Evolutionary conservation across 2,113 vertebrate species (phyloP).

Genomic region (Saguinus imperator): DNA sequence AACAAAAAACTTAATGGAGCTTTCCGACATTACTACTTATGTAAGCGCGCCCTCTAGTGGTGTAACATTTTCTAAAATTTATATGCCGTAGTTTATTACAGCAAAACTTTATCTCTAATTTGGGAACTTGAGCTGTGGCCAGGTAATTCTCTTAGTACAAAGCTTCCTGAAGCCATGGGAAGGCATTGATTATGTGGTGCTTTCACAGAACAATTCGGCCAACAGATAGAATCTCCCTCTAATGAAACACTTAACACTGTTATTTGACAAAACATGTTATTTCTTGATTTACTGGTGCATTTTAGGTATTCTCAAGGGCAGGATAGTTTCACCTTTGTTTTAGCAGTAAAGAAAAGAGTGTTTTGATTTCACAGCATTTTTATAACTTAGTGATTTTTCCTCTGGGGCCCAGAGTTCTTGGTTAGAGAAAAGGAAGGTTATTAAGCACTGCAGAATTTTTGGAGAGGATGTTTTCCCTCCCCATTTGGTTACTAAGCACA

Average conservation of each 20-base stretch:
- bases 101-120: background rate
- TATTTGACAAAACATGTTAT: background rate
- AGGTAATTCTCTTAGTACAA: background rate
- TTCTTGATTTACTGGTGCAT: background rate
- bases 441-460: background rate
- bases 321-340: background rate
- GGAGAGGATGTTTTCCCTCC: background rate
- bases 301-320: background rate
- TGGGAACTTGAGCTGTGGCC: background rate
- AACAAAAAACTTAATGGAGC: no score
- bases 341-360: background rate
- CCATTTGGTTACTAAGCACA: background rate
- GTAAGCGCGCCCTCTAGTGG: conserved; percentile 48
- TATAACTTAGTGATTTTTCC: background rate
- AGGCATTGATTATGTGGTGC: background rate
- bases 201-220: background rate
- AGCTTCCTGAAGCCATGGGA: background rate
- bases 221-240: background rate
- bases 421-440: background rate
- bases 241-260: background rate
- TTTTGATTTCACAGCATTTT: background rate
- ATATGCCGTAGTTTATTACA: background rate
- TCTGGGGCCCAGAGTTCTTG: background rate
- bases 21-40: conserved; percentile 25
- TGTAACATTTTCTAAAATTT: background rate